These are phyloP conservation scores for Mesodorylaimus sp. DNA, from an alignment of 2,888 invertebrate genomes.

Conservation along the genomic window DNA sequence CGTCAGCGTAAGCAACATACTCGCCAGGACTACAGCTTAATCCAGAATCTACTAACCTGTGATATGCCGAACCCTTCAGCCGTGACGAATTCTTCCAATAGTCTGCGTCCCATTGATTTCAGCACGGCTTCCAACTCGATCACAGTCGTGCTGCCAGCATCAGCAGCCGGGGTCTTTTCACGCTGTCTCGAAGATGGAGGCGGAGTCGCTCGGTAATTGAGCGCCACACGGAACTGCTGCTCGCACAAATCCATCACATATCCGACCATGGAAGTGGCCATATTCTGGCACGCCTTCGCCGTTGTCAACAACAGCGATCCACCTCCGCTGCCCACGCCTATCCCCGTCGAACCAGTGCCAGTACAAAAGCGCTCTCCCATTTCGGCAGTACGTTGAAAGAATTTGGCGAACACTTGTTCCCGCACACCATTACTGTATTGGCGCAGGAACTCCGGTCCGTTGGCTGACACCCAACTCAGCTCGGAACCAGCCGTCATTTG, in stretches of 20 bases:
- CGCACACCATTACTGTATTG: conserved; percentile 6
- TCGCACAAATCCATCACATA: conserved; percentile 25
- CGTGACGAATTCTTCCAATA: conserved; percentile 17
- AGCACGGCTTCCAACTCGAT: conserved; percentile 2
- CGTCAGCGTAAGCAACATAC: too few relatives aligned
- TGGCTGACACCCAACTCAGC: background rate
- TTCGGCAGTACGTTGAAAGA: conserved; percentile 5
- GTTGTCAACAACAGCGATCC: conserved; percentile 12
- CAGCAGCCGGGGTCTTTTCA: background rate
- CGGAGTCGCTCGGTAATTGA: background rate
- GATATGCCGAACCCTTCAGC: conserved; percentile 15
- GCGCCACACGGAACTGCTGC: conserved; percentile 19
- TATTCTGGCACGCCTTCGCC: conserved; percentile 17
- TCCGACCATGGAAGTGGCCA: conserved; percentile 18
- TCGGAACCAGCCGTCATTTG: conserved; percentile 12
- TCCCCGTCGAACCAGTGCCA: conserved; percentile 6
- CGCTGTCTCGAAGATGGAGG: background rate
- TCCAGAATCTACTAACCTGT: too few relatives aligned
- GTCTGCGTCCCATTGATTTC: conserved; percentile 13
- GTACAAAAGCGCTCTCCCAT: background rate
- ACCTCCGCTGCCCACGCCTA: conserved; percentile 7
- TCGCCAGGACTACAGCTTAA: too few relatives aligned
- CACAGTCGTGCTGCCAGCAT: background rate
- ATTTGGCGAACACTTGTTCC: conserved; percentile 9
- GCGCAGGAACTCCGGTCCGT: background rate